phyloP scores from a whole-genome alignment of 2,888 invertebrate species.

The Callimorpha dominula region DNA sequence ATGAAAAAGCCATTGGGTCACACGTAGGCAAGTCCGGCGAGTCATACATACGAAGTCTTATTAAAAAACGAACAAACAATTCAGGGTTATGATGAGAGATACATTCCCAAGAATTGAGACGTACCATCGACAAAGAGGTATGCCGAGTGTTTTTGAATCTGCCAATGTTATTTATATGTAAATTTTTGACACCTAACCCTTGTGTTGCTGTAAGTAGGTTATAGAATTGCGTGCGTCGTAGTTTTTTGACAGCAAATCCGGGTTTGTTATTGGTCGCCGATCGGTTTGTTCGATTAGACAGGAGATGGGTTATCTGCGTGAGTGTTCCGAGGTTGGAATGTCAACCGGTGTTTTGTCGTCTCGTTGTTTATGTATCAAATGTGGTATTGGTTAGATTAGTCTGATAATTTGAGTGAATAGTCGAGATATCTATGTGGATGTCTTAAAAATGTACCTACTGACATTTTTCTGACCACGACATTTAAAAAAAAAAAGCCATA shows the following conservation, averaged over 20 bases:
- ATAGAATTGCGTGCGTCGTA: conserved; percentile 30
- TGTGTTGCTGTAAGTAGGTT: conserved; percentile 45
- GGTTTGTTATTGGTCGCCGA: conserved; percentile 58
- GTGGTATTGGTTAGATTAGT: conserved; percentile 42
- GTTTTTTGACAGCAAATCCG: not conserved
- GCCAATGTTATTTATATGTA: conserved; percentile 32
- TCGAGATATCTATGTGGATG: conserved; percentile 16
- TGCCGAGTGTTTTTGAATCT: conserved; percentile 61
- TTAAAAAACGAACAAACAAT: conserved; percentile 52
- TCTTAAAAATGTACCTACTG: not conserved
- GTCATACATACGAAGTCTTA: conserved; percentile 45
- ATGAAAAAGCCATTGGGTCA: not conserved
- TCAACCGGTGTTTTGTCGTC: conserved; percentile 56
- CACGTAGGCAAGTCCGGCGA: conserved; percentile 24
- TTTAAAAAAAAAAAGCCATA: not conserved
- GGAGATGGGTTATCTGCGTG: conserved; percentile 75
- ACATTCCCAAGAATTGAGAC: conserved; percentile 78
- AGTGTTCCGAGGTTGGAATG: conserved; percentile 74
- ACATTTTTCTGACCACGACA: not conserved
- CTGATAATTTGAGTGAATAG: conserved; percentile 20
- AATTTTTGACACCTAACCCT: conserved; percentile 28
- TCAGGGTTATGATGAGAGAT: conserved; percentile 68
- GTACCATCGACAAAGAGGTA: conserved; percentile 73
- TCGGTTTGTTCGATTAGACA: conserved; percentile 73
- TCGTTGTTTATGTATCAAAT: conserved; percentile 58